phyloP scores from a whole-genome alignment of 2,113 vertebrate genomes.

The Choloepus hoffmanni region DNA sequence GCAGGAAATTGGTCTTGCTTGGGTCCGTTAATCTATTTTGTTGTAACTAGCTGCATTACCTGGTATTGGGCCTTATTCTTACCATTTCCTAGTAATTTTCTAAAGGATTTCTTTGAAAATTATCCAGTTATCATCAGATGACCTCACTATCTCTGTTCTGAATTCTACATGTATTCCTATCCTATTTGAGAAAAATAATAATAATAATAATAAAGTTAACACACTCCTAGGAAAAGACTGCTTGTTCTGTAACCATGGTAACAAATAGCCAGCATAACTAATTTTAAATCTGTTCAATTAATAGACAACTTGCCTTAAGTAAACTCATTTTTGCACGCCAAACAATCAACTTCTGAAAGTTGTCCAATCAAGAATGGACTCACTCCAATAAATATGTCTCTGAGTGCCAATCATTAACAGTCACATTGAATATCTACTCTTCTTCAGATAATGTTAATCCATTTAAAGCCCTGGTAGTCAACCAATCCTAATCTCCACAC shows the following conservation, averaged over 20 bases:
- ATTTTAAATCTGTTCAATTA: slow-evolving; percentile 1
- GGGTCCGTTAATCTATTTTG: background rate
- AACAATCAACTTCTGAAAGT: background rate
- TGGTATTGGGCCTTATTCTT: background rate
- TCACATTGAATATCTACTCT: background rate
- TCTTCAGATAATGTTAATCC: background rate
- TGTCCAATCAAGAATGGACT: background rate
- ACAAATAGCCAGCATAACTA: background rate
- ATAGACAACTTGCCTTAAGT: background rate
- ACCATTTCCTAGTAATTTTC: slow-evolving; percentile 1
- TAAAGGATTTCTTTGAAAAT: background rate
- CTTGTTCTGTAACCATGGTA: background rate
- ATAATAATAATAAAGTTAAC: background rate
- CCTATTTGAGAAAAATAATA: background rate
- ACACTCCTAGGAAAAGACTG: background rate
- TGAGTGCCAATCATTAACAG: background rate
- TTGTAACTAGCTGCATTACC: background rate
- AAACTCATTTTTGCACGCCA: background rate
- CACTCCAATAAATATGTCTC: background rate
- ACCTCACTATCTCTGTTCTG: background rate
- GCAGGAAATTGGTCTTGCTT: background rate
- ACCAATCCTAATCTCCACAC: background rate
- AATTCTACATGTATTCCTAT: slow-evolving; percentile 1
- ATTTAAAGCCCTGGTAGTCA: background rate
- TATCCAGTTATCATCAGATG: background rate